phyloP scores from a whole-genome alignment of 1,140 invertebrate genomes.

The Lethocerus indicus region DNA sequence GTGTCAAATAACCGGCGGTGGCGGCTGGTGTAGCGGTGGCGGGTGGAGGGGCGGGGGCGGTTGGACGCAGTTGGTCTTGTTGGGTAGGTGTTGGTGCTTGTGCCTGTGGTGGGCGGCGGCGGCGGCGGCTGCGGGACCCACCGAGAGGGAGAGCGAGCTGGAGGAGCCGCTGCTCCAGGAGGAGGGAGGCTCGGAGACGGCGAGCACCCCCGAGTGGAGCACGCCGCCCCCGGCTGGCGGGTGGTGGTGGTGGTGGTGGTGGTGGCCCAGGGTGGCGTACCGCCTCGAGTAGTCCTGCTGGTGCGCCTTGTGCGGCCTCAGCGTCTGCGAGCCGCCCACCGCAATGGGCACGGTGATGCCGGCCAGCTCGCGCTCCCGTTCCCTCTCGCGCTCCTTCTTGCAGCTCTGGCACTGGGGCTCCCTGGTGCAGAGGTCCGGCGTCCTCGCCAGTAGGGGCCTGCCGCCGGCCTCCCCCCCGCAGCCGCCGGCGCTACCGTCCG shows the following conservation, averaged over 20 bases:
- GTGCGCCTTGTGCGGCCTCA: too few relatives aligned
- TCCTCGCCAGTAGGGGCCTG: too few relatives aligned
- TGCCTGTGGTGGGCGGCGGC: too few relatives aligned
- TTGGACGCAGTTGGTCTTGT: too few relatives aligned
- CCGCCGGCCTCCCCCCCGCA: too few relatives aligned
- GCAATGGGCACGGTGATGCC: conserved; percentile 9
- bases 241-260: too few relatives aligned
- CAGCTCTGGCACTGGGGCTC: conserved; percentile 8
- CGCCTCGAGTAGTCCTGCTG: too few relatives aligned
- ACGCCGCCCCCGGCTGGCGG: too few relatives aligned
- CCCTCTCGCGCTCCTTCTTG: conserved; percentile 9
- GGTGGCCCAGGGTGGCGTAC: too few relatives aligned
- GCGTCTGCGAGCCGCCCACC: conserved; percentile 4
- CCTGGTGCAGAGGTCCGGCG: conserved; percentile 8
- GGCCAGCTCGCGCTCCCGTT: conserved; percentile 6
- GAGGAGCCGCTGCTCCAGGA: conserved; percentile 7
- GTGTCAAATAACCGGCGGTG: conserved; percentile 12
- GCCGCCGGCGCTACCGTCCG: too few relatives aligned
- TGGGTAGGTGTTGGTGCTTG: too few relatives aligned
- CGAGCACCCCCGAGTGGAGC: conserved; percentile 6
- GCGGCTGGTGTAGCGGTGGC: conserved; percentile 1
- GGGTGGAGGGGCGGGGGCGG: conserved; percentile 1
- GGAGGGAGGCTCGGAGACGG: conserved; percentile 5
- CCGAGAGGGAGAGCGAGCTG: conserved; percentile 1
- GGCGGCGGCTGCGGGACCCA: too few relatives aligned